These are phyloP conservation scores for Hermaeophaga mercurialis DNA, from an alignment of 2,888 invertebrate species.

Conservation along the genomic window DNA sequence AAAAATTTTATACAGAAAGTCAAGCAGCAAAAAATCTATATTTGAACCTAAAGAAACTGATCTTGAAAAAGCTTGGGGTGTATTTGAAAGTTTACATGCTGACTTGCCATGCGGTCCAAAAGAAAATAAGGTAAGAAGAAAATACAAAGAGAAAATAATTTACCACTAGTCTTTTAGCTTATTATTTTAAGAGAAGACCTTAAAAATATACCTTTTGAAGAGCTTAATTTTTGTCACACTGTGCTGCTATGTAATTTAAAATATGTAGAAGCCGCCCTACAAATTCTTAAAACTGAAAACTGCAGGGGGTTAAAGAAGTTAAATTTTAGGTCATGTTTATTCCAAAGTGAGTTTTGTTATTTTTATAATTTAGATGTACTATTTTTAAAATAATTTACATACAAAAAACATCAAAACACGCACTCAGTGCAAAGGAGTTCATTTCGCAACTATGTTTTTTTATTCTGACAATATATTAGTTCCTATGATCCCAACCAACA, in stretches of 20 bases:
- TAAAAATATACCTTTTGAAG: conserved; percentile 27
- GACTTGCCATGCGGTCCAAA: conserved; percentile 31
- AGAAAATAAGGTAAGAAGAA: conserved; percentile 24
- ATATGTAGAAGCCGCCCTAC: conserved; percentile 21
- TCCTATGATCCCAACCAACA: too few species aligned
- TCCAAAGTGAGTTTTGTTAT: conserved; percentile 41
- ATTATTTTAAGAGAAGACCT: conserved; percentile 19
- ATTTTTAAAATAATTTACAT: background rate
- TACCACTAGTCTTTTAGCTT: conserved; percentile 18
- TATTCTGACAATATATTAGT: too few species aligned
- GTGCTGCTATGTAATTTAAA: conserved; percentile 24
- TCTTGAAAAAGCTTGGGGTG: conserved; percentile 30
- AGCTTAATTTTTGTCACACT: conserved; percentile 28
- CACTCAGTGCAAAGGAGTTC: too few species aligned
- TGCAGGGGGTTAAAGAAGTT: conserved; percentile 34
- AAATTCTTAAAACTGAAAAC: conserved; percentile 33
- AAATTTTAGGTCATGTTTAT: conserved; percentile 37
- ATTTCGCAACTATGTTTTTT: too few species aligned
- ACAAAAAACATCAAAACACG: too few species aligned
- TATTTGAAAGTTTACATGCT: conserved; percentile 25
- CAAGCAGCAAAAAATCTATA: conserved; percentile 22
- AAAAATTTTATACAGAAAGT: conserved; percentile 7
- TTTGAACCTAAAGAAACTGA: conserved; percentile 30
- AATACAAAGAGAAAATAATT: background rate
- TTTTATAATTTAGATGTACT: too few species aligned